Evolutionary conservation across 2,797 vertebrate genomes (phyloP), one percentile per base, ranked within the genome.

Genomic region (Rhinella marina): DNA sequence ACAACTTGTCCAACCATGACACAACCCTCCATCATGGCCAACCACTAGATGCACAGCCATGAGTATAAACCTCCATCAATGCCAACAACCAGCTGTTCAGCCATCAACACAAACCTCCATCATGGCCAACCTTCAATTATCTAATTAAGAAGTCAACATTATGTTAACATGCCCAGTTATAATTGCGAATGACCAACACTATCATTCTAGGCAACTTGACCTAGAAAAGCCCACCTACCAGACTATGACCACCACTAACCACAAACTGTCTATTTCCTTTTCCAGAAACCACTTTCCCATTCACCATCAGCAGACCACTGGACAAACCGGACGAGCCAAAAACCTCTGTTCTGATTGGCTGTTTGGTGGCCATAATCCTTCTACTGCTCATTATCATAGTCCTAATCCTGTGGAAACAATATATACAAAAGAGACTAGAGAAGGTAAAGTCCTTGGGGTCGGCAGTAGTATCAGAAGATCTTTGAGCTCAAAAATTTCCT

Each of bases 401-500:
- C 87, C 93, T 97, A 89, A 98, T 98, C 92, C 95, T 98, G 68
- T 97, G 96, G 97, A 97, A 96, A 68, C 97, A 98, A 68, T 97
- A 97, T 0, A 96, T 97, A 90, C 97, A 96, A 6, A 97, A 97
- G 91, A 96, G 96, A 29, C 91, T 98, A 93, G 97, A 98, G 92
- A 98, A 97, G 97, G 97, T 98, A 92, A 85, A 84, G 41, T 41
- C 21, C 29, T 48, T 21, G 21, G 10, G 21, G 21, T 48, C 8
- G 11, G 19, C 1, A 52, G 48, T 52, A 52, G 23, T 23, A n/a
- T 76, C 48, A 14, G 6, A 77, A 16, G 50, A 77, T 77, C 48
- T 4, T 73, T 12, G 6, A 11, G 11, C 25, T 54, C 19, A 3
- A 2, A 5, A 77, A 13, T 14, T 23, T 23, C 70, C 17, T 52